phyloP scores from a whole-genome alignment of 2,888 invertebrate genomes.

The Leptogaster cylindrica region DNA sequence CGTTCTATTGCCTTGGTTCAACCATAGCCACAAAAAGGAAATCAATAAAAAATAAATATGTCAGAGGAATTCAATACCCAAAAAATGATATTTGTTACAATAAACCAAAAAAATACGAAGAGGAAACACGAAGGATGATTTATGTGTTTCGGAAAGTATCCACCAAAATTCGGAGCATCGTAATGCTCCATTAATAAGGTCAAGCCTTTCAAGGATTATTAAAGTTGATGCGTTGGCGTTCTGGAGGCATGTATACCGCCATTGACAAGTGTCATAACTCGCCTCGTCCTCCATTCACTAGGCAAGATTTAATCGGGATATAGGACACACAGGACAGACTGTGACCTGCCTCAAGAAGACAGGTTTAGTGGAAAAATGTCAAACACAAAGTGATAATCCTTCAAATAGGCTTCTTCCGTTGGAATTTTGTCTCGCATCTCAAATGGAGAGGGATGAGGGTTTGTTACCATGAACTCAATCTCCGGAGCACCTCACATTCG shows the following conservation, averaged over 20 bases:
- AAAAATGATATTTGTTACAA: too few relatives aligned
- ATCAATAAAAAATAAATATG: too few relatives aligned
- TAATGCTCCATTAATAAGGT: conserved; percentile 1
- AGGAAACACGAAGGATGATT: too few relatives aligned
- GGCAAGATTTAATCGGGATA: conserved; percentile 16
- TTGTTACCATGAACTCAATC: conserved; percentile 28
- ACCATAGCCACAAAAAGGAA: too few relatives aligned
- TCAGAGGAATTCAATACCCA: too few relatives aligned
- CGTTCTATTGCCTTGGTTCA: too few relatives aligned
- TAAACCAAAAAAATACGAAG: too few relatives aligned
- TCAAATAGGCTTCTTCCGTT: conserved; percentile 38
- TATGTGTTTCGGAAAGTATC: too few relatives aligned
- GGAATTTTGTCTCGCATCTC: background rate
- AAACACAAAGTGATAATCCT: conserved; percentile 42
- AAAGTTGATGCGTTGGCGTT: conserved; percentile 18
- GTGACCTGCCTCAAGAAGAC: background rate
- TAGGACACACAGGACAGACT: background rate
- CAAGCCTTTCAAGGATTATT: conserved; percentile 42
- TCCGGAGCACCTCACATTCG: background rate
- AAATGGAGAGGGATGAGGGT: conserved; percentile 18
- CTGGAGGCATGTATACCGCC: conserved; percentile 37
- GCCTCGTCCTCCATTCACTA: conserved; percentile 33
- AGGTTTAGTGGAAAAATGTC: conserved; percentile 41
- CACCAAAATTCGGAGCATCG: too few relatives aligned
- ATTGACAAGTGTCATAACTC: conserved; percentile 45